These are phyloP conservation scores for Callosobruchus maculatus DNA, from an alignment of 2,888 invertebrate species.

Conservation along the genomic window DNA sequence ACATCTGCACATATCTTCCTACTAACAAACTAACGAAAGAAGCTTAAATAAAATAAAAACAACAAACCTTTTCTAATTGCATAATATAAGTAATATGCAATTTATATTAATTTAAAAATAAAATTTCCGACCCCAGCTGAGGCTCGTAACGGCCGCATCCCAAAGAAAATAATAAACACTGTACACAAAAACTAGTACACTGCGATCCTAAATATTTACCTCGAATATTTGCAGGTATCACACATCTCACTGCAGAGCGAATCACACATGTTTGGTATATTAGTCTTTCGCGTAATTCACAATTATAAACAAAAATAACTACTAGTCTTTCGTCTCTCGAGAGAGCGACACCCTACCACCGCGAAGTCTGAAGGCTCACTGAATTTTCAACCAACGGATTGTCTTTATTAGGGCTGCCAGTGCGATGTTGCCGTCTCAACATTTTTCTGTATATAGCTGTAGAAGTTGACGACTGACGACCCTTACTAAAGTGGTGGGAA, in stretches of 20 bases:
- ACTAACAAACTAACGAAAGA: neutral
- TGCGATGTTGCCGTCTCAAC: neutral
- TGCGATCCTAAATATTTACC: constrained; percentile 35
- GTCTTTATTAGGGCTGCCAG: neutral
- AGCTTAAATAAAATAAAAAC: neutral
- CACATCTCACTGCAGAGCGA: constrained; percentile 40
- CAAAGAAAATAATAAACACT: neutral
- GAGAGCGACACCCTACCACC: constrained; percentile 1
- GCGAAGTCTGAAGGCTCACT: constrained; percentile 15
- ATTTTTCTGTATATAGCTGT: neutral
- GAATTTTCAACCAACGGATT: constrained; percentile 21
- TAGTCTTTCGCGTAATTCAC: constrained; percentile 12
- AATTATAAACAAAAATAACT: constrained; percentile 15
- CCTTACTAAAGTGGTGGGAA: neutral
- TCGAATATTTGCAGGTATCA: constrained; percentile 49
- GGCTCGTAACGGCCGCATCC: neutral
- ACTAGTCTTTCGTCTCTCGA: neutral
- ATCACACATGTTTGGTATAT: constrained; percentile 39
- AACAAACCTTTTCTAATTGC: neutral
- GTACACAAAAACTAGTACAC: neutral
- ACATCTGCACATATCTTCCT: neutral
- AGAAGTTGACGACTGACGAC: neutral
- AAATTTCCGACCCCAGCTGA: neutral
- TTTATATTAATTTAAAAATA: neutral
- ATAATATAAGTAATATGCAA: neutral